Evolutionary conservation across 2,113 vertebrate genomes (phyloP).

Genomic region (Scomber colias): DNA sequence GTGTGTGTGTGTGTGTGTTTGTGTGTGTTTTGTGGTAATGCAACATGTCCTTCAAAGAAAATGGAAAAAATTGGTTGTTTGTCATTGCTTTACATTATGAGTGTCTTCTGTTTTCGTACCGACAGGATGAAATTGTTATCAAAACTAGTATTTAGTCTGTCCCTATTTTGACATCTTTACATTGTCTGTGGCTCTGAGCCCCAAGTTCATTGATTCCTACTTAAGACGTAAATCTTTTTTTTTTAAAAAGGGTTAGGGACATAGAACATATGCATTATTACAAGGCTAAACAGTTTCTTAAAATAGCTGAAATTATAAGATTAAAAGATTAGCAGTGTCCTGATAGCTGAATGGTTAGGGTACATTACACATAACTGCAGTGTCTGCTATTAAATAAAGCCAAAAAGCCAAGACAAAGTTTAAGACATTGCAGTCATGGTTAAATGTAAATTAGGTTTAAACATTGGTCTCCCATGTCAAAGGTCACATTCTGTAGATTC

Average conservation of each 20-base stretch:
- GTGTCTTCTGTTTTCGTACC: no score
- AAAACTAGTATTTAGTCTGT: not conserved
- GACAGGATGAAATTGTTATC: not conserved
- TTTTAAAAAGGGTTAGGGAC: not conserved
- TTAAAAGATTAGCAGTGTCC: no score
- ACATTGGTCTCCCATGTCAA: no score
- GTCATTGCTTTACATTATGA: slow-evolving; percentile 6
- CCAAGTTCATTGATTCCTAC: no score
- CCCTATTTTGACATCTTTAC: not conserved
- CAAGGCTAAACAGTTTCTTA: not conserved
- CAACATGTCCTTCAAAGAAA: slow-evolving; percentile 1
- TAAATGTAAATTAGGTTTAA: no score
- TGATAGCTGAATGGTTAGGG: no score
- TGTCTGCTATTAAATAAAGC: no score
- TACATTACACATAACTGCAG: no score
- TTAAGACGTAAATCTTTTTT: not conserved
- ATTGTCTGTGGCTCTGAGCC: not conserved
- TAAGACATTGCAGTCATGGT: no score
- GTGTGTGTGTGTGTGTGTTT: slow-evolving; percentile 12
- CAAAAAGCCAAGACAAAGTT: no score
- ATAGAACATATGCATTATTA: not conserved
- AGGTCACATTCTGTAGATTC: no score
- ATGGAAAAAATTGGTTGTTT: not conserved
- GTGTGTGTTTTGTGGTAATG: not conserved
- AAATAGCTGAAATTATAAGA: not conserved